Base-by-base conservation (phyloP, 2,888 invertebrate genomes). In the Leptura quadrifasciata region DNA sequence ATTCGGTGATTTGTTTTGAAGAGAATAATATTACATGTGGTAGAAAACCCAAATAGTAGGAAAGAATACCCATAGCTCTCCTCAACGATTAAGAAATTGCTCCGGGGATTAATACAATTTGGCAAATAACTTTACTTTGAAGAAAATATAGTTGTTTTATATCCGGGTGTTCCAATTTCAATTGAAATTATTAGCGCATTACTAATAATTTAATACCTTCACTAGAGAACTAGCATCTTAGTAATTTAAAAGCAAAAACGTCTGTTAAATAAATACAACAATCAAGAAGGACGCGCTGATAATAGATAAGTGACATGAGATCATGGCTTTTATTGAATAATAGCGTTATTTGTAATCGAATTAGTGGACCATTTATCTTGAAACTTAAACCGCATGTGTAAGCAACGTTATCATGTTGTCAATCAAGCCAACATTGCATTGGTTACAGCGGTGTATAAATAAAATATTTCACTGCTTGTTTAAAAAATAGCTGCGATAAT, bases 291-390 rank as follows among this genome's bases (percentile, higher is more conserved):
- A 31, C 31, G 35, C 24, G 54, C 10, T 52, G 68, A 68, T 57
- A 55, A 68, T 18, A 68, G 24, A 27, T 68, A 68, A 55, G 68
- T 68, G 68, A 57, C 10, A 55, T 68, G 68, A 68, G 17, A 18
- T 68, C 68, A 68, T 60, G 47, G 12, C 27, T 55, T 68, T 31
- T 57, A 68, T 55, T 68, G 15, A 27, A 60, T 60, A 60, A 60
- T 27, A 60, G 27, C 8, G 24, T 27, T 27, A n/a, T 60, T 60
- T 27, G n/a, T 60, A 39, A 18, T 57, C 24, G 52, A 68, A 57
- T 68, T 68, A 20, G 18, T 17, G 27, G 24, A 31, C 8, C 68
- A 54, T 55, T 68, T 68, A 31, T 31, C 27, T 52, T 9, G 15
- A 67, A 52, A 12, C 9, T n/a, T 61, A 61, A 61, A 63, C 2